Evolutionary conservation across 2,797 vertebrate genomes (phyloP), one percentile per base, ranked within the genome.

Genomic region (Pseudopleuronectes americanus): DNA sequence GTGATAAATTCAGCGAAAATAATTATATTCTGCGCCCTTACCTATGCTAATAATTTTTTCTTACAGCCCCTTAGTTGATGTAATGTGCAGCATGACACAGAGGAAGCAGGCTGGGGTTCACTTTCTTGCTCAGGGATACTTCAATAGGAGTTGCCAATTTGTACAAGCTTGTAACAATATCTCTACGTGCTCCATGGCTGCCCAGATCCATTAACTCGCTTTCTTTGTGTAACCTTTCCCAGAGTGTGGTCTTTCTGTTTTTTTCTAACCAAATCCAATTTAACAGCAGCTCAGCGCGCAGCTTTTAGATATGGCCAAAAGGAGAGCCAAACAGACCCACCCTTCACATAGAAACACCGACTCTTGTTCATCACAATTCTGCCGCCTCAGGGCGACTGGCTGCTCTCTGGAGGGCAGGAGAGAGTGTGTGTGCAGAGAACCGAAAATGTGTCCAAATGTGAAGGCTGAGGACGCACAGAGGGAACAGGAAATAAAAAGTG

Each of bases 271-370:
- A 58, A 52, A 67, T 70, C 57, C 24, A 67, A 54, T 43, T 31
- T n/a, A 77, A 49, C 17, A 48, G 55, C 48, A 63, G 38, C 43
- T 70, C 56, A 64, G 43, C 6, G 55, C 23, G 38, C 38, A 60
- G 48, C 41, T 65, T 76, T 58, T 56, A 43, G 21, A 75, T 38
- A 36, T 43, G 41, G 13, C 56, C 26, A 45, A 57, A 59, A n/a
- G 31, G 55, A 61, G 60, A 60, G 9, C 22, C 54, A 61, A 67
- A 62, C 10, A 59, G 23, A 61, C 1, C 52, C 22, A 28, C 4
- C n/a, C 22, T 58, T 23, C 31, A 22, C 17, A 56, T 22, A n/a
- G 24, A 52, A 63, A 54, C 41, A 52, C 47, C 2, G 21, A 8
- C 36, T 60, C 8, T 23, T 41, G 31, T 41, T 74, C 23, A 9